Conservation (phyloP, 2,113 vertebrate species). For the Cyprinus carpio region DNA sequence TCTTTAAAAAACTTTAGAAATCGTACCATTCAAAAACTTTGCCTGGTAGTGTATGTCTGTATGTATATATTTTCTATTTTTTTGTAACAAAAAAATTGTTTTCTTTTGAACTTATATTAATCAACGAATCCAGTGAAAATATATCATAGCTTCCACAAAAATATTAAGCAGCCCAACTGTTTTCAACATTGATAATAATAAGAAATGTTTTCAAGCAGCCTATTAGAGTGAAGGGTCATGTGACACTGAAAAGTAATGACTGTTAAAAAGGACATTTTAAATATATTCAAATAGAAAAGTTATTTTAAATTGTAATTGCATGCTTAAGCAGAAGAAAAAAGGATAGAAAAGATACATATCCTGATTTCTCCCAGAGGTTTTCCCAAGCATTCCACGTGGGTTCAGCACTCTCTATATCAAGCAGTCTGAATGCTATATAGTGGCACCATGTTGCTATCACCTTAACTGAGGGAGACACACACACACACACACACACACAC, state of each 20-base stretch:
- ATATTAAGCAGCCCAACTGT: too few species aligned
- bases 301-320: background rate
- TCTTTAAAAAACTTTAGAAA: too few species aligned
- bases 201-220: background rate
- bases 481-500: background rate
- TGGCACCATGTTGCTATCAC: background rate
- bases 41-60: too few species aligned
- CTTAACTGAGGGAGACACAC: background rate
- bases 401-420: background rate
- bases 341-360: background rate
- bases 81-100: too few species aligned
- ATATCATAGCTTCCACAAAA: too few species aligned
- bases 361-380: background rate
- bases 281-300: background rate
- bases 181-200: too few species aligned
- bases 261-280: background rate
- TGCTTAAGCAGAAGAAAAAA: too few species aligned
- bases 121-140: too few species aligned
- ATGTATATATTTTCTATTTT: too few species aligned
- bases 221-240: background rate
- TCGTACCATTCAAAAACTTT: too few species aligned
- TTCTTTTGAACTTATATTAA: too few species aligned
- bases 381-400: background rate
- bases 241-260: background rate
- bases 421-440: too few species aligned